These are phyloP conservation scores for Trididemnum nubilum DNA, from an alignment of 23 tunicate genomes.

Conservation along the genomic window DNA sequence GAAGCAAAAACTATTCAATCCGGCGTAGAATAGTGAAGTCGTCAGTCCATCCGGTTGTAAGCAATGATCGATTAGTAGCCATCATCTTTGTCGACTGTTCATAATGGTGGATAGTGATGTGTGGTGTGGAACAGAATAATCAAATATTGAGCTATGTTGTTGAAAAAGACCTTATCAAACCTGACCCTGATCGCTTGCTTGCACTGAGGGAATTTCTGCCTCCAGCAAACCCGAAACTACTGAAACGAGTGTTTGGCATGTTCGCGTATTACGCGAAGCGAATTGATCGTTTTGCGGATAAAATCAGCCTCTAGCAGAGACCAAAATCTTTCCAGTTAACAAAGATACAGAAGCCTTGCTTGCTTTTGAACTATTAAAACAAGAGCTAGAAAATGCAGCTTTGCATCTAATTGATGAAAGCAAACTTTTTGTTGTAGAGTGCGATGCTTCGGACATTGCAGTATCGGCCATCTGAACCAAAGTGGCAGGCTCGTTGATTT, in stretches of 20 bases:
- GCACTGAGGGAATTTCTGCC: neutral
- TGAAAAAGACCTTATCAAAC: neutral
- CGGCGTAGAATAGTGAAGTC: too few relatives aligned
- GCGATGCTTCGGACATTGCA: constrained; percentile 31
- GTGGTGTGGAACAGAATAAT: too few relatives aligned
- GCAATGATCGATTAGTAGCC: too few relatives aligned
- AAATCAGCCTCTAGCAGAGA: neutral
- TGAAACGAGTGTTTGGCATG: neutral
- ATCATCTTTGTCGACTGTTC: too few relatives aligned
- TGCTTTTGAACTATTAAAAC: constrained; percentile 18
- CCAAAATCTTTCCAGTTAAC: constrained; percentile 1
- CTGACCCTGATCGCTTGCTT: neutral
- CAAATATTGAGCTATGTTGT: neutral
- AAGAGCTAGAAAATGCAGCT: neutral
- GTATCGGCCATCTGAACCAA: constrained; percentile 3
- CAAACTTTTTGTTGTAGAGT: constrained; percentile 5
- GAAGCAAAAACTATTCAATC: too few relatives aligned
- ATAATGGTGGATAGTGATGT: too few relatives aligned
- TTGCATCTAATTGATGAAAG: constrained; percentile 17
- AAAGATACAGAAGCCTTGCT: neutral
- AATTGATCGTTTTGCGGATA: constrained; percentile 10
- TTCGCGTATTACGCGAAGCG: constrained; percentile 11
- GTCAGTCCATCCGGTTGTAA: too few relatives aligned
- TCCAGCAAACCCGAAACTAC: neutral
- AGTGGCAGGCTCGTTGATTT: neutral